Percentiles rank a stretch among this genome's conserved stretches.
phyloP scores from a whole-genome alignment of 2,113 vertebrate species.

The Pelobates fuscus region DNA sequence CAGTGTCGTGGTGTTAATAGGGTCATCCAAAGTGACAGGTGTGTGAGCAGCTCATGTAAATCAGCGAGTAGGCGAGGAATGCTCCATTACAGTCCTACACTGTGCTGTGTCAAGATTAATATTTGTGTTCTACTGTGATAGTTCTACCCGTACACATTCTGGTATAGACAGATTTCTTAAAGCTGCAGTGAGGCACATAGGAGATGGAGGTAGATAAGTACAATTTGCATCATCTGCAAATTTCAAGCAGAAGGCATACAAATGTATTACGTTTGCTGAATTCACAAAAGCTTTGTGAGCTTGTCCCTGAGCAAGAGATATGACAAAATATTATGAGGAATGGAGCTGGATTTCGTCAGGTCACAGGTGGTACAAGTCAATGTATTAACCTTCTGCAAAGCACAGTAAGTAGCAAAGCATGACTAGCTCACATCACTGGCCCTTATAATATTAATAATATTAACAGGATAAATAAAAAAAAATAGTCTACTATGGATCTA shows the following conservation, averaged over 20 bases:
- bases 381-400: too few relatives aligned
- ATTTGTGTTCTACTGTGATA: conserved; percentile 26
- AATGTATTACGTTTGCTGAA: not conserved
- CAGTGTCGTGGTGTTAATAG: conserved; percentile 45
- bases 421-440: too few relatives aligned
- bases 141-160: conserved; percentile 5
- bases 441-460: too few relatives aligned
- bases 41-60: conserved; percentile 48
- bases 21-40: conserved; percentile 48
- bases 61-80: conserved; percentile 42
- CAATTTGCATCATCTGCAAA: not conserved
- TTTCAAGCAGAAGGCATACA: not conserved
- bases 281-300: too few relatives aligned
- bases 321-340: too few relatives aligned
- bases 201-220: conserved; percentile 2
- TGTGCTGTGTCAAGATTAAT: conserved; percentile 44
- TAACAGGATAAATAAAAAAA: too few relatives aligned
- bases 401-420: too few relatives aligned
- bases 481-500: too few relatives aligned
- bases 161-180: conserved; percentile 18
- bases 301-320: too few relatives aligned
- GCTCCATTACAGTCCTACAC: conserved; percentile 43
- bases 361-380: too few relatives aligned
- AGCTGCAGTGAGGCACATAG: not conserved
- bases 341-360: too few relatives aligned